Evolutionary conservation across 2,888 invertebrate species (phyloP).

Genomic region (Slavum lentiscoides): DNA sequence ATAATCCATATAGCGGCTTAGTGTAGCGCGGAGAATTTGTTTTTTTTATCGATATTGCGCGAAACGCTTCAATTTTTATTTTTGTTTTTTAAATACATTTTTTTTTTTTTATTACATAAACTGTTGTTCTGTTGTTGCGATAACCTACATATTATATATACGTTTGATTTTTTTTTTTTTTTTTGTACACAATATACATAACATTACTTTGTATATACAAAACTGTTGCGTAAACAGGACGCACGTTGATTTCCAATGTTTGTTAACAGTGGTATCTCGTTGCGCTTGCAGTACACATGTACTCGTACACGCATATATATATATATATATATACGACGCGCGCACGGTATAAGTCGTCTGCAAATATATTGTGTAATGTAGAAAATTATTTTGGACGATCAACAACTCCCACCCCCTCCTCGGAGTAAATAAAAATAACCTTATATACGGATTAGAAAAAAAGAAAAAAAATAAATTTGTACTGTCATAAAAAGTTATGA

Average conservation of each 20-base stretch:
- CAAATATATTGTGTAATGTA: no score
- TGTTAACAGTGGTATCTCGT: slow-evolving; percentile 4
- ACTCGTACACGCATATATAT: no score
- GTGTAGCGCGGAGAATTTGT: not conserved
- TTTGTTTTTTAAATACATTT: no score
- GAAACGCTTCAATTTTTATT: slow-evolving; percentile 10
- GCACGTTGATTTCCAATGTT: slow-evolving; percentile 20
- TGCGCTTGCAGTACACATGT: not conserved
- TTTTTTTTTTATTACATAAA: not conserved
- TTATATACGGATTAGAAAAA: no score
- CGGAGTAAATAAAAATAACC: no score
- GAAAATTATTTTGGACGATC: no score
- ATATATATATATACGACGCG: not conserved
- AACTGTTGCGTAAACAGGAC: slow-evolving; percentile 19
- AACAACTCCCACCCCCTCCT: no score
- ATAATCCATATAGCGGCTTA: not conserved
- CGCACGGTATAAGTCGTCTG: not conserved
- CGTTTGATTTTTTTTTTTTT: no score
- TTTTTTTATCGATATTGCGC: not conserved
- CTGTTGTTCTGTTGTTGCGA: not conserved
- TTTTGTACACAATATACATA: no score
- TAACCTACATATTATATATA: not conserved
- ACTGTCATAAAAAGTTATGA: no score
- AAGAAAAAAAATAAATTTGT: no score
- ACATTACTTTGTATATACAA: not conserved